Evolutionary conservation across 2,797 vertebrate species (phyloP).

Genomic region (Oreonectes daqikongensis): DNA sequence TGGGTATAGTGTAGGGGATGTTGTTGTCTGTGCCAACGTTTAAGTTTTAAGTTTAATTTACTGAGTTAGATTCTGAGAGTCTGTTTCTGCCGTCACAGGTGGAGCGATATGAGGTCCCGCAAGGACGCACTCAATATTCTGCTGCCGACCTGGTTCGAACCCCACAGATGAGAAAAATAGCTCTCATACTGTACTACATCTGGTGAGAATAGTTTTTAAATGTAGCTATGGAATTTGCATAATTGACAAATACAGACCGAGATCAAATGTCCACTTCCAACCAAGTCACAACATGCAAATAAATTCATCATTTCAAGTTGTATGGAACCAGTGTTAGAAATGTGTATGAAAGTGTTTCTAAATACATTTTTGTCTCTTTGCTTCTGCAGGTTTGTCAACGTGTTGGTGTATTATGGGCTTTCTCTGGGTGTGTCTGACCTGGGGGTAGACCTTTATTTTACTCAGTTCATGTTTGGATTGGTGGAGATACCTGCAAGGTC

Average conservation of each 20-base stretch:
- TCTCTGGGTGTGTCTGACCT: conserved; percentile 83
- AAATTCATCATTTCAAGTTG: not conserved
- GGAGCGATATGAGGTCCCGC: conserved; percentile 61
- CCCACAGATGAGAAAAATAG: conserved; percentile 77
- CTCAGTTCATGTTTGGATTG: conserved; percentile 85
- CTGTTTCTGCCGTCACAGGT: conserved; percentile 57
- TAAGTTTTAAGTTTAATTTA: not conserved
- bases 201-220: conserved; percentile 73
- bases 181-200: conserved; percentile 74
- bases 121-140: conserved; percentile 46
- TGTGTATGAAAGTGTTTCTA: no score
- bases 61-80: not conserved
- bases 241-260: not conserved
- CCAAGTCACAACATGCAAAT: not conserved
- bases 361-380: not conserved
- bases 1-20: no score
- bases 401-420: conserved; percentile 87
- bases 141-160: conserved; percentile 77
- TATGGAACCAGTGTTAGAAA: not conserved
- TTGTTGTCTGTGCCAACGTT: no score
- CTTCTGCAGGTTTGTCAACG: conserved; percentile 81
- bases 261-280: no score
- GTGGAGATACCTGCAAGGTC: conserved; percentile 83
- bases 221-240: no score
- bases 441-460: conserved; percentile 85